phyloP scores from a whole-genome alignment of 2,888 invertebrate genomes.

The Brachynemurus nebulosus region DNA sequence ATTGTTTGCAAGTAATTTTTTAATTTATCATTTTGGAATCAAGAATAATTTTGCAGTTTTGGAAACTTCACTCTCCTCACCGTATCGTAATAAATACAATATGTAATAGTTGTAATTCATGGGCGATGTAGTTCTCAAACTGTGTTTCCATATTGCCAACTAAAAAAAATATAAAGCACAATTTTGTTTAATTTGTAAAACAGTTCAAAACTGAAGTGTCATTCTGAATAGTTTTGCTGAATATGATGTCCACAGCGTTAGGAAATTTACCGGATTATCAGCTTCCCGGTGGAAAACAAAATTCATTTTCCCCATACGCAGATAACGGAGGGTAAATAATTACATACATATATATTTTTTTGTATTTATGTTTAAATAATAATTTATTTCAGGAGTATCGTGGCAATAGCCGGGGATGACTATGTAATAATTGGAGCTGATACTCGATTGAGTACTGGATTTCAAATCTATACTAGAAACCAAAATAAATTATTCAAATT shows the following conservation, averaged over 20 bases:
- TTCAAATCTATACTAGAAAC: constrained; percentile 76
- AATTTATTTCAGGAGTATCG: constrained; percentile 60
- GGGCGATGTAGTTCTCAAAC: no score
- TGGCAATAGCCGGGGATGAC: constrained; percentile 92
- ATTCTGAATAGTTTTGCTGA: background rate
- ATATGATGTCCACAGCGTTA: background rate
- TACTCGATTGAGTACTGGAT: constrained; percentile 83
- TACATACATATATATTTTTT: constrained; percentile 7
- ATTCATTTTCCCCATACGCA: constrained; percentile 51
- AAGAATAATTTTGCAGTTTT: no score
- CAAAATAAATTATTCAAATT: constrained; percentile 78
- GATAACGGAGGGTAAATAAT: constrained; percentile 61
- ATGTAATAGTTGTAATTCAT: no score
- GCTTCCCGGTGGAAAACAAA: constrained; percentile 31
- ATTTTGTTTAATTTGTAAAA: no score
- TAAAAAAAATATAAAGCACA: no score
- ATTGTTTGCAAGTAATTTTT: no score
- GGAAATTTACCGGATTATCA: constrained; percentile 29
- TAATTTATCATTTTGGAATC: no score
- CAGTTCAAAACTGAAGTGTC: background rate
- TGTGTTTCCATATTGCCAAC: no score
- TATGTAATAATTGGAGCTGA: constrained; percentile 93
- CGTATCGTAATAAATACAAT: no score
- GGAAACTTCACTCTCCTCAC: no score
- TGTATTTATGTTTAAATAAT: constrained; percentile 4